phyloP scores from a whole-genome alignment of 2,888 invertebrate species.

The Julus scandinavius region DNA sequence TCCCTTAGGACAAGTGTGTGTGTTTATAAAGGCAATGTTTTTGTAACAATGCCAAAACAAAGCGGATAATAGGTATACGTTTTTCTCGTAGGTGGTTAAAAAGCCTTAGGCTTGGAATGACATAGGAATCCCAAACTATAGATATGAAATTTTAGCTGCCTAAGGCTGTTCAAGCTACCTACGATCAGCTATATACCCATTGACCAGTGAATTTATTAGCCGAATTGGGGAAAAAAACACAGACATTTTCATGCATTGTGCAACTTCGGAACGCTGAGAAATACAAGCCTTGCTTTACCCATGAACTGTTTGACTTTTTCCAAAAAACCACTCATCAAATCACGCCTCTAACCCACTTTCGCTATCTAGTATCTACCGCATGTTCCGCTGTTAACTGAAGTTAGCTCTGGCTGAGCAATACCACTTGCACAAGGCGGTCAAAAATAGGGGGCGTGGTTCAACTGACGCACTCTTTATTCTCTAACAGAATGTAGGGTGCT shows the following conservation, averaged over 20 bases:
- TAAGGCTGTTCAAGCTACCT: too few relatives aligned
- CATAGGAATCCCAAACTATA: too few relatives aligned
- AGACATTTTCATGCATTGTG: background rate
- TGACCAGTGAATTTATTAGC: background rate
- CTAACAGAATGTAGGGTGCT: background rate
- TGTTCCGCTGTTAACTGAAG: too few relatives aligned
- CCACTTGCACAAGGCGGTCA: background rate
- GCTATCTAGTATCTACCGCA: background rate
- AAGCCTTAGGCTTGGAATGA: too few relatives aligned
- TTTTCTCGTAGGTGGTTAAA: too few relatives aligned
- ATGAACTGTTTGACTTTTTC: background rate
- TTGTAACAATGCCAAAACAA: too few relatives aligned
- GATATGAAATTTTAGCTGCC: too few relatives aligned
- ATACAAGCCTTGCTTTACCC: background rate
- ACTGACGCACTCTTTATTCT: background rate
- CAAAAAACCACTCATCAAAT: background rate
- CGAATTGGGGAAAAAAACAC: background rate
- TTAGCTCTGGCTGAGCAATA: background rate
- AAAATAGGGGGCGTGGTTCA: background rate
- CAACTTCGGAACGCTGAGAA: background rate
- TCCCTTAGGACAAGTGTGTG: too few relatives aligned
- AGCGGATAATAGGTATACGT: too few relatives aligned
- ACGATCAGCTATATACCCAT: too few relatives aligned
- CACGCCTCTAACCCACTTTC: slow-evolving; percentile 18
- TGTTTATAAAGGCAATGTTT: too few relatives aligned